phyloP scores from a whole-genome alignment of 2,888 invertebrate genomes.

The Aquatica leii region DNA sequence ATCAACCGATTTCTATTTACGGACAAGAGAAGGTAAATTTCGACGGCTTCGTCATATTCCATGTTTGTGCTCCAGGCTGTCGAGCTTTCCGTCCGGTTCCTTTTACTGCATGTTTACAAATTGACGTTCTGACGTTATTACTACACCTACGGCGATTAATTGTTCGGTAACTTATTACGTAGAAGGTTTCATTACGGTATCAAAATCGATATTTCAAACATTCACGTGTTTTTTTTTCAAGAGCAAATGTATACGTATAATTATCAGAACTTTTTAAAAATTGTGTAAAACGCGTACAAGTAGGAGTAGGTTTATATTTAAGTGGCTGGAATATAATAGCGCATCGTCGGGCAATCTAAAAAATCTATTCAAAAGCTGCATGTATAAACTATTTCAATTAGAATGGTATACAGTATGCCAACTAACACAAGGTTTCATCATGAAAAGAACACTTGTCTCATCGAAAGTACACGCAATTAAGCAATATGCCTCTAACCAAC shows the following conservation, averaged over 20 bases:
- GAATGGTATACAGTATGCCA: constrained; percentile 32
- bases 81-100: constrained; percentile 23
- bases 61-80: constrained; percentile 23
- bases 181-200: no score
- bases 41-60: constrained; percentile 24
- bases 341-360: constrained; percentile 36
- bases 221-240: no score
- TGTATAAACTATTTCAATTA: constrained; percentile 44
- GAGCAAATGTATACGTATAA: no score
- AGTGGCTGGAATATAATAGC: constrained; percentile 38
- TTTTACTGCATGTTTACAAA: constrained; percentile 27
- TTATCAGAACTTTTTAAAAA: constrained; percentile 1
- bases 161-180: neutral
- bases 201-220: no score
- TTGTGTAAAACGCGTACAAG: constrained; percentile 20
- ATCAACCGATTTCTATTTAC: constrained; percentile 15
- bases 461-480: constrained; percentile 37
- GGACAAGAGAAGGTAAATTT: constrained; percentile 25
- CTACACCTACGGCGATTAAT: constrained; percentile 21
- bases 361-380: constrained; percentile 40
- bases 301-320: constrained; percentile 23
- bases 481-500: constrained; percentile 32
- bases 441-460: constrained; percentile 35
- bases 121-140: constrained; percentile 24
- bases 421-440: constrained; percentile 31